Base-by-base conservation (phyloP, 2,113 vertebrate species). In the Riparia riparia region DNA sequence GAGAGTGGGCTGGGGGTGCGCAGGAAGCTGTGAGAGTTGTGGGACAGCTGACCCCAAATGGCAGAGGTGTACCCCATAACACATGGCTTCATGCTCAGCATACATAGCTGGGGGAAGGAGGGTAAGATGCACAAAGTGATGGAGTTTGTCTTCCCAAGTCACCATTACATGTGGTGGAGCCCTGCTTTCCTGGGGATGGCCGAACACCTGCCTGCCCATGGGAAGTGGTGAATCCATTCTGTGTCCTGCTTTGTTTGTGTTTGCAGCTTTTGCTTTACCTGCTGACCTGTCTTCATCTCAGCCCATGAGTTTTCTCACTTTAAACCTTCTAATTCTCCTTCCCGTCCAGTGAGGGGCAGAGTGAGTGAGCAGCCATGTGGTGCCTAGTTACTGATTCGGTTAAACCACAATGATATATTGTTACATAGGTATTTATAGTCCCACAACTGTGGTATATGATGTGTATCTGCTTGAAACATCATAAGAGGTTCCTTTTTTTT, bases 401-500 rank as follows among this genome's bases (percentile, higher is more conserved):
- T 76, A 63, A 74, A 54, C 41, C 54, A 31, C 79, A 37, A 13
- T 7, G 8, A 37, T 42, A 37, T 31, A 20, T 60, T 73, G 25
- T 28, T 71, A 34, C 11, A 37, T n/a, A 61, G n/a, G 20, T 79
- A 26, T 85, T 72, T 61, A 11, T 65, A 22, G 50, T 87, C 26
- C 29, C 16, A 24, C 18, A 32, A 3, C 28, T 74, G 17, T 26
- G 28, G 17, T 74, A 26, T 71, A 50, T 78, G 24, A n/a, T 49
- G 21, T 84, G 49, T 82, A 9, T 82, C 63, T 84, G 12, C 66
- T 64, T 77, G 51, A 84, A 96, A 86, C 71, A 83, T 79, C 24
- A n/a, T 57, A 58, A 29, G 24, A 86, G 11, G n/a, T 51, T 74
- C 7, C 15, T 70, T 42, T 70, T 80, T 65, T 1, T 57, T 22